Evolutionary conservation across 2,113 vertebrate genomes (phyloP).

Genomic region (Bos indicus): DNA sequence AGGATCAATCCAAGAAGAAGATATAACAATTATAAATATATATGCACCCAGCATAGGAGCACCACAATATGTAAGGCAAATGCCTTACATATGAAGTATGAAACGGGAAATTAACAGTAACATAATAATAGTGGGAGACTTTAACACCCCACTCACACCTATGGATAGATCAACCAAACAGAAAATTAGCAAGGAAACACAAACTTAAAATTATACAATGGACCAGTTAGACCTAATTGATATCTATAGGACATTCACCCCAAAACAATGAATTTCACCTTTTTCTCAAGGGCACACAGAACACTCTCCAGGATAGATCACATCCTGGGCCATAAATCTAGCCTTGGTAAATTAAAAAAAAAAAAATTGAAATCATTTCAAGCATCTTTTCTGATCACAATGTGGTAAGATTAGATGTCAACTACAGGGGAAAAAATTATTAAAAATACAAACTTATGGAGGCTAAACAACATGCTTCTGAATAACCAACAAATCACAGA

Average conservation of each 20-base stretch:
- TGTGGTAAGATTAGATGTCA: not conserved
- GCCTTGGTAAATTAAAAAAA: not conserved
- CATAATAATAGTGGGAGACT: not conserved
- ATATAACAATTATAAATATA: not conserved
- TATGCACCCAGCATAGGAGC: not conserved
- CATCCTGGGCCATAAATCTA: not conserved
- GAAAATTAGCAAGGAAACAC: not conserved
- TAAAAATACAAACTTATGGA: no score
- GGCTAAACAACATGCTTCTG: no score
- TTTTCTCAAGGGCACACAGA: not conserved
- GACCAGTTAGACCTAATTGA: not conserved
- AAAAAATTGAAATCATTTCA: not conserved
- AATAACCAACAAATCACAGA: no score
- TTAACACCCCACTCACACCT: not conserved
- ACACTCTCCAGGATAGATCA: not conserved
- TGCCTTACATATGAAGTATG: not conserved
- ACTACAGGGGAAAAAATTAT: no score
- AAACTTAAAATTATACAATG: not conserved
- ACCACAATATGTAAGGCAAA: not conserved
- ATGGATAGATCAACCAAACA: not conserved
- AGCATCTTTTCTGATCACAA: not conserved
- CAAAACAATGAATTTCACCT: not conserved
- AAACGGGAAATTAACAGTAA: not conserved
- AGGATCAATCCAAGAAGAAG: no score
- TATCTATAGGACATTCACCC: not conserved